Conservation (phyloP, 2,797 vertebrate genomes). For the Hybognathus amarus region DNA sequence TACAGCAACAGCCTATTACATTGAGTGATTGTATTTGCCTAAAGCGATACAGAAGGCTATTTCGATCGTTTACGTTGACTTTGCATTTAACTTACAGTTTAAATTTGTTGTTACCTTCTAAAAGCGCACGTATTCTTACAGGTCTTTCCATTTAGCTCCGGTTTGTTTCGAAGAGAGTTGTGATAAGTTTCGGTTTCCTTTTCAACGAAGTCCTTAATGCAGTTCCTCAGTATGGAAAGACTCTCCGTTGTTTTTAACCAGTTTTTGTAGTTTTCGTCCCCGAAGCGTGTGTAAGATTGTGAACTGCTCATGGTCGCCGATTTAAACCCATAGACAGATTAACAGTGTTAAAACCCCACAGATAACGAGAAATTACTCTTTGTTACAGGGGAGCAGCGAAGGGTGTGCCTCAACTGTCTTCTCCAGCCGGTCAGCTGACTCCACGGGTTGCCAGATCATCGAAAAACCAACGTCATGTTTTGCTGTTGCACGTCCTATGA, state of each 20-base stretch:
- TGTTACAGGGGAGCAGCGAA: background rate
- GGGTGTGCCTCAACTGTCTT: background rate
- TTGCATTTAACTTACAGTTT: background rate
- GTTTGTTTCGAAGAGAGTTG: conserved; percentile 7
- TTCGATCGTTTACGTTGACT: background rate
- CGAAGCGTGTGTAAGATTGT: conserved; percentile 56
- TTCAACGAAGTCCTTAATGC: conserved; percentile 59
- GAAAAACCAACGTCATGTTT: background rate
- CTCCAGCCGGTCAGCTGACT: background rate
- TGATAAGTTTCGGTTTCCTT: conserved; percentile 67
- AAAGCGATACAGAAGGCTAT: background rate
- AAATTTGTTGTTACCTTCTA: background rate
- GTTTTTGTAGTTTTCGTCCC: conserved; percentile 62
- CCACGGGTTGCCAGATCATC: background rate
- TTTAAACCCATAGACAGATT: background rate
- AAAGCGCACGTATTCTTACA: conserved; percentile 31
- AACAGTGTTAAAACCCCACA: too few relatives aligned
- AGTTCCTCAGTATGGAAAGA: conserved; percentile 53
- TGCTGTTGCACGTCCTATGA: background rate
- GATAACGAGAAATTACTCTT: background rate
- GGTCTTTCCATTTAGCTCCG: background rate
- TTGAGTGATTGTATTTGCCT: background rate
- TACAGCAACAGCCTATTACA: too few relatives aligned
- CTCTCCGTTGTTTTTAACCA: conserved; percentile 66
- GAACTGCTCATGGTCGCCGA: conserved; percentile 3